Percentiles rank a stretch among this genome's conserved stretches.
Evolutionary conservation across 1,140 invertebrate species (phyloP).

Genomic region (Acyrthosiphon pisum): DNA sequence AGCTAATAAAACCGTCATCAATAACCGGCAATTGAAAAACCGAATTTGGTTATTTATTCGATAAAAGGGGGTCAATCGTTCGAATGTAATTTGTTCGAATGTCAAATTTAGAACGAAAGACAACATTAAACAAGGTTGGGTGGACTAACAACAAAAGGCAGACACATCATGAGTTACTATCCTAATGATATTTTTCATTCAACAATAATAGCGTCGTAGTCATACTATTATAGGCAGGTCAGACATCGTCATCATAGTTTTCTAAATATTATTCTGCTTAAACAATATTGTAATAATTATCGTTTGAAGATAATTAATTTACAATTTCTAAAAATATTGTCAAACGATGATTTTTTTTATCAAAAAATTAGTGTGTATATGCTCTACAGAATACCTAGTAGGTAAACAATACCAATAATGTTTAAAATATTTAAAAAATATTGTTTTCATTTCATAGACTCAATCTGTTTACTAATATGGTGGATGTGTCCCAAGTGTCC

Average conservation of each 20-base stretch:
- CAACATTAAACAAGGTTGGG: neutral
- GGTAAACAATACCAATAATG: neutral
- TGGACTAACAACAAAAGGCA: neutral
- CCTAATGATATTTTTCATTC: constrained; percentile 17
- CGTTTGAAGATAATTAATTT: neutral
- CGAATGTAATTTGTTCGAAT: neutral
- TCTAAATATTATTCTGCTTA: neutral
- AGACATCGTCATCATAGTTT: neutral
- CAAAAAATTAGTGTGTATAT: neutral
- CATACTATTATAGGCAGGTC: neutral
- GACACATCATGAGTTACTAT: neutral
- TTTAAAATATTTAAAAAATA: neutral
- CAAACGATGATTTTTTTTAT: neutral
- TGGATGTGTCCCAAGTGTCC: neutral
- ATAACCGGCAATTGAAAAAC: neutral
- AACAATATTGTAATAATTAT: neutral
- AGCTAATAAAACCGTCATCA: neutral
- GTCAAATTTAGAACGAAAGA: neutral
- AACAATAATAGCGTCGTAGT: neutral
- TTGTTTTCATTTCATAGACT: no score
- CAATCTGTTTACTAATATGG: neutral
- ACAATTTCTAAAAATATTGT: neutral
- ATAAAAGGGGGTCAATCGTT: neutral
- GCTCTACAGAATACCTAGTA: neutral
- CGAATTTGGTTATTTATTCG: neutral